A percentile compares a stretch with the other conserved stretches of the same genome.
phyloP scores from a whole-genome alignment of 2,888 invertebrate species.

The Acrobasis repandana region DNA sequence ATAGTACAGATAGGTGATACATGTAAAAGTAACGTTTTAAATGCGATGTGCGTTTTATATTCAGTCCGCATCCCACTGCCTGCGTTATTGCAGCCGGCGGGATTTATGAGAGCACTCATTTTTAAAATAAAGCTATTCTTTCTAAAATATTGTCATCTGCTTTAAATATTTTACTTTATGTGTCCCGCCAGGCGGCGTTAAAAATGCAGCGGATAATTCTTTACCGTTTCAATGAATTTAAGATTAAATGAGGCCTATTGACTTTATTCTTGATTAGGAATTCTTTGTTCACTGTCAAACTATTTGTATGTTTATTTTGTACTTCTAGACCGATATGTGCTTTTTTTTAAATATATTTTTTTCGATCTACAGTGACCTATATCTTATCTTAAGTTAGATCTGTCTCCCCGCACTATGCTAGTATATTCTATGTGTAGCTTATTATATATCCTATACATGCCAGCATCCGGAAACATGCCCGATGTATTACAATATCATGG shows the following conservation, averaged over 20 bases:
- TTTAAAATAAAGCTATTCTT: constrained; percentile 80
- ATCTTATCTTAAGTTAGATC: no score
- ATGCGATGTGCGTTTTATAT: constrained; percentile 67
- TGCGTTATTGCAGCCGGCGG: constrained; percentile 72
- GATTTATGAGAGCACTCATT: constrained; percentile 74
- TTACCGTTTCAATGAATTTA: constrained; percentile 57
- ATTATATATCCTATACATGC: no score
- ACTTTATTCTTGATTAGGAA: constrained; percentile 25
- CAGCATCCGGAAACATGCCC: no score
- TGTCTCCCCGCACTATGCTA: no score
- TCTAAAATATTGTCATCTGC: constrained; percentile 80
- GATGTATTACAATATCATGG: no score
- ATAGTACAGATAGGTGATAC: constrained; percentile 2
- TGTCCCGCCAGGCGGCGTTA: constrained; percentile 69
- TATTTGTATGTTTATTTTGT: no score
- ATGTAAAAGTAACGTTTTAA: constrained; percentile 54
- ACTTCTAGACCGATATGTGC: no score
- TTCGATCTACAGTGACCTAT: no score
- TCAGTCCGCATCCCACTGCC: constrained; percentile 63
- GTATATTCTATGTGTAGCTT: no score
- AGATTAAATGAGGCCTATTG: constrained; percentile 46
- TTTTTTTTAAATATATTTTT: no score
- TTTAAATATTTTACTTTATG: constrained; percentile 80
- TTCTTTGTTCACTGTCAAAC: constrained; percentile 10
- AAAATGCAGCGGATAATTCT: constrained; percentile 59